Evolutionary conservation across 2,113 vertebrate genomes (phyloP), one percentile per base, ranked within the genome.

Genomic region (Gallinago jamesoni): DNA sequence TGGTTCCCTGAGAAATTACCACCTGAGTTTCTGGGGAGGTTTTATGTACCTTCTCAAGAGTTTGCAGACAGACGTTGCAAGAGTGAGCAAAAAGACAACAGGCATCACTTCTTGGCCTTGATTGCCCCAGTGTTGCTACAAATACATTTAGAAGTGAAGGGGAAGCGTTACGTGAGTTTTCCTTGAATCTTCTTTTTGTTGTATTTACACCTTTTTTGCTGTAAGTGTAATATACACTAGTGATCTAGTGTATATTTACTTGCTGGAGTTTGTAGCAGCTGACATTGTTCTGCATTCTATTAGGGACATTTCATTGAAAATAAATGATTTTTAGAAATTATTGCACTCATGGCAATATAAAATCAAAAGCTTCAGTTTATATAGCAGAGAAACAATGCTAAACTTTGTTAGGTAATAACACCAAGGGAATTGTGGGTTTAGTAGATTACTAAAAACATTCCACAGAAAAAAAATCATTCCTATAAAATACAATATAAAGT

Each of bases 341-440:
- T 62, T 93, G 16, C 57, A n/a, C 16, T 79, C 23, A 69, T 63
- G 52, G 48, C 30, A 84, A 37, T 79, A 75, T 39, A 74, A 84
- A 96, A 94, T 84, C 31, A 74, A 91, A 94, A 91, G 14, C 28
- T 53, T 64, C 59, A n/a, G 12, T 85, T 52, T 87, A 43, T 47
- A 20, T 52, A 76, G 45, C 35, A 45, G 48, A 50, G 77, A 96
- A 93, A 80, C 52, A 87, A 20, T 70, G 56, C 30, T 87, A 70
- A 78, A 64, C 39, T 92, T 81, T 67, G 28, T 48, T 90, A 85
- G 56, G 75, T 86, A 93, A 74, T 78, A 94, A n/a, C 45, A 90
- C 39, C 50, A 67, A 70, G 35, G 50, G 28, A 64, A 73, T 14
- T 73, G 37, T 73, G 47, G 22, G 37, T 89, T 92, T 87, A 80